Base-by-base conservation (phyloP, 2,888 invertebrate genomes). In the Drosophila percnosoma region DNA sequence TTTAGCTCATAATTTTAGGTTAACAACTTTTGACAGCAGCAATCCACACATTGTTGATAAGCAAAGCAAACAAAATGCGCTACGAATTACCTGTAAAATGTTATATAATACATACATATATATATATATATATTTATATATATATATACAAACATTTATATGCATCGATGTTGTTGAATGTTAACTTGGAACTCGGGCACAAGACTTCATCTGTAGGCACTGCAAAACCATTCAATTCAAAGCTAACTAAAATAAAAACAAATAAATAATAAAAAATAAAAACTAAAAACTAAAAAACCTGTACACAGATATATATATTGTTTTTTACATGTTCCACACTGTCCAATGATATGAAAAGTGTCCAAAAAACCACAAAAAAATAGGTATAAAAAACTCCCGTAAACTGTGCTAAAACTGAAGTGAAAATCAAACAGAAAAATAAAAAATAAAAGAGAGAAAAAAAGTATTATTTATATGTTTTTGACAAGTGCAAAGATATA, bases 401-500 rank as follows among this genome's bases (percentile, higher is more conserved):
- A 83, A 86, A 88, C 86, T 86, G 85, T 86, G 85, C 85, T 86
- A 86, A 85, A 84, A 59, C 10, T 52, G 52, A 69, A 18, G 27
- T 27, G 34, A 69, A 67, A 68, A 51, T 60, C 36, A 63, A 71
- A 66, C 59, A 66, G 62, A 75, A 82, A 73, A 64, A 53, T n/a
- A 60, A 54, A 58, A 52, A 58, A 70, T 2, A 27, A 27, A 4
- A 27, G 51, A 70, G 38, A 57, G 71, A 68, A 66, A 66, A 73
- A 67, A 78, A 82, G 83, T 87, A 82, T 89, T 92, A 91, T 92
- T 92, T 92, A 90, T 83, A 84, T 91, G 87, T 91, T 92, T 92
- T 92, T 92, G 92, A 92, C 92, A 34, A 77, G 92, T 84, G 92
- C 92, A 92, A 92, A 92, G 92, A 91, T 91, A 85, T 91, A 83